Percentiles rank a stretch among this genome's conserved stretches.
phyloP scores from a whole-genome alignment of 2,888 invertebrate genomes.

The Eupithecia tripunctaria region DNA sequence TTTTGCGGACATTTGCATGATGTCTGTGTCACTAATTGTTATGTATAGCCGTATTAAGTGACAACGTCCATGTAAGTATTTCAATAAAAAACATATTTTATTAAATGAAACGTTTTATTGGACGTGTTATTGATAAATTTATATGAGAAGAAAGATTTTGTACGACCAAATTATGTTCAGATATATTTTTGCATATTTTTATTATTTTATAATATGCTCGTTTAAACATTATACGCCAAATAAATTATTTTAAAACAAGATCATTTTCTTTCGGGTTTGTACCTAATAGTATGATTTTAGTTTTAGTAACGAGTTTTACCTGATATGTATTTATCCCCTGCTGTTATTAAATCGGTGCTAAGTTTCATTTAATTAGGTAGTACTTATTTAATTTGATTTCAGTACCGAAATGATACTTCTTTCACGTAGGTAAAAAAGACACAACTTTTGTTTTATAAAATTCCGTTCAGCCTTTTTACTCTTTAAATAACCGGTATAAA shows the following conservation, averaged over 20 bases:
- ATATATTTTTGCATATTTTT: background rate
- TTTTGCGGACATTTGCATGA: constrained; percentile 4
- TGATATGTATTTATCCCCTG: background rate
- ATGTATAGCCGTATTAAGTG: constrained; percentile 8
- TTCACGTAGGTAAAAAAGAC: background rate
- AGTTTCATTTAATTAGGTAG: background rate
- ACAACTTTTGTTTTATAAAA: background rate
- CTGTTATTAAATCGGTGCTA: background rate
- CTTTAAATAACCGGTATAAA: background rate
- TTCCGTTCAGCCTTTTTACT: background rate
- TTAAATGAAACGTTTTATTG: background rate
- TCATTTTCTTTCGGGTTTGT: background rate
- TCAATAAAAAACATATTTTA: background rate
- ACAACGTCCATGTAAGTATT: background rate
- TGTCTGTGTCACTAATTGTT: constrained; percentile 3
- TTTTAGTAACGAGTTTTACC: background rate
- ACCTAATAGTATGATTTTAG: background rate
- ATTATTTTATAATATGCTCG: background rate
- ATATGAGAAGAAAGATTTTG: background rate
- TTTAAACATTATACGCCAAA: background rate
- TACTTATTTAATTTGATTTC: background rate
- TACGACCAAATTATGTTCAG: background rate
- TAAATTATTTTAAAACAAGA: background rate
- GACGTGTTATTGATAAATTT: background rate
- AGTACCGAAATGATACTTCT: background rate